Evolutionary conservation across 2,113 vertebrate species (phyloP).

Genomic region (Emydocephalus ijimae): DNA sequence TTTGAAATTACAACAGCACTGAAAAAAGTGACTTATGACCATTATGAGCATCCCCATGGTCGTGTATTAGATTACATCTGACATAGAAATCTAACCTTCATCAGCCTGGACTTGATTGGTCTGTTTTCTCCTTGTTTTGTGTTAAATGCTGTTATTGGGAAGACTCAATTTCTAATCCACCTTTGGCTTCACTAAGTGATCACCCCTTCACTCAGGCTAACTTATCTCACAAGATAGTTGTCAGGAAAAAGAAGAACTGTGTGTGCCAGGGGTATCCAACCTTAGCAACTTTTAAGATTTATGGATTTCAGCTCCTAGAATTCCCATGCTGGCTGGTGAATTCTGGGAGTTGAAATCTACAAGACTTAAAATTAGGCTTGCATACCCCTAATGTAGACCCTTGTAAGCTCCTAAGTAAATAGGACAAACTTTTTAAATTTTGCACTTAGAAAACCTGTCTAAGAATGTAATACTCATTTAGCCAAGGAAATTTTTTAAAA

Average conservation of each 20-base stretch:
- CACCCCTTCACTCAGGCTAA: not conserved
- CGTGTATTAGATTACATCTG: not conserved
- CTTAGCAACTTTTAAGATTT: not conserved
- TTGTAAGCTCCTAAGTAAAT: not conserved
- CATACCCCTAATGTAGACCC: not conserved
- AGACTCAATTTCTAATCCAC: not conserved
- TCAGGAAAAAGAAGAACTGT: not conserved
- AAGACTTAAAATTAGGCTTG: not conserved
- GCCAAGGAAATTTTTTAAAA: conserved; percentile 22
- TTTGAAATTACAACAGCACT: not conserved
- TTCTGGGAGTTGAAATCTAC: not conserved
- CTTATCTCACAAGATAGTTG: not conserved
- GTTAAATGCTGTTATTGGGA: not conserved
- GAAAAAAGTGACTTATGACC: not conserved
- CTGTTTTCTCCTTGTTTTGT: not conserved
- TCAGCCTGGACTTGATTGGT: not conserved
- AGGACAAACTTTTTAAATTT: not conserved
- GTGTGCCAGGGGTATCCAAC: not conserved
- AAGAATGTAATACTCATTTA: conserved; percentile 46
- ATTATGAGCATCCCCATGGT: not conserved
- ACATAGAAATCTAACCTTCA: not conserved
- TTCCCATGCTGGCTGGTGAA: not conserved
- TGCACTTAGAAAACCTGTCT: conserved; percentile 8
- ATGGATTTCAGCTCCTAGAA: not conserved
- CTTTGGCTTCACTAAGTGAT: not conserved